Evolutionary conservation across 2,888 invertebrate genomes (phyloP), one percentile per base, ranked within the genome.

Genomic region (Ophioninae sp.): DNA sequence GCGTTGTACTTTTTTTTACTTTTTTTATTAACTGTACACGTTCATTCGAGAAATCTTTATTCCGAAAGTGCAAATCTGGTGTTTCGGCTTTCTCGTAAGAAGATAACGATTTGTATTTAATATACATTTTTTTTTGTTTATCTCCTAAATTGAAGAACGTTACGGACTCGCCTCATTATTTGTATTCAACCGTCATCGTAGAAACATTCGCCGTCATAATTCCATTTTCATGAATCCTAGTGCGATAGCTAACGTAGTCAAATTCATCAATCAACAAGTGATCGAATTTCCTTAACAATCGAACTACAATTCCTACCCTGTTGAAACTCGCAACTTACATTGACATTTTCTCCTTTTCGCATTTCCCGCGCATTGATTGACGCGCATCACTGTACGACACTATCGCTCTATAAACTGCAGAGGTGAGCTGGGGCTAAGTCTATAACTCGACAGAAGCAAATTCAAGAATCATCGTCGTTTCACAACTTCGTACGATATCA

Each of bases 401-500:
- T 92, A 92, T 91, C 90, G 89, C 91, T 91, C 91, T 91, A 91
- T 91, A 90, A 91, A 90, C 90, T 92, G 88, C 92, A 92, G 92
- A 92, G 92, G 92, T 92, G 92, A 92, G 92, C 92, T 91, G 92
- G 90, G 90, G 91, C 90, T 89, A 90, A 89, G 87, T 89, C 88
- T 88, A 89, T 89, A 88, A 75, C 88, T 87, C 87, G 86, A 85
- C 85, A 86, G 90, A 90, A 90, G 91, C 90, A 88, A 89, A 88
- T 91, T 87, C 88, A 88, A 83, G 88, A 89, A 88, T 63, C 37
- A 17, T 67, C 9, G 13, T 2, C 22, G 82, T 78, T 82, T 81
- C 41, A 23, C 17, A n/a, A 51, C 44, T 44, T 44, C 13, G 44
- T 44, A 44, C 44, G 44, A 17, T 51, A 13, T 51, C 17, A 51